These are phyloP conservation scores for Tipula lateralis DNA, from an alignment of 2,888 invertebrate species.

Conservation along the genomic window DNA sequence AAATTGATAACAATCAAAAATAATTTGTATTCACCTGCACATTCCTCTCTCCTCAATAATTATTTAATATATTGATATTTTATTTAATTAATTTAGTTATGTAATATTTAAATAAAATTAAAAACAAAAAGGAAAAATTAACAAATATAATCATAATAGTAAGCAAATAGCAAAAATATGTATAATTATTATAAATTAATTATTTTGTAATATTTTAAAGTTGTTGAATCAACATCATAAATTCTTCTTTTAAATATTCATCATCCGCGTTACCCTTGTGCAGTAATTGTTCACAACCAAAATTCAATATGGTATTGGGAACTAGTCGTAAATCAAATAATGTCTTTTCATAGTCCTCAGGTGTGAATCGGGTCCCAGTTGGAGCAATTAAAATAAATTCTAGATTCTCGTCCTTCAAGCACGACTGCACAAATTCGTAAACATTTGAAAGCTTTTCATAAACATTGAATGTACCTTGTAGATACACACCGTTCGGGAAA, in stretches of 20 bases:
- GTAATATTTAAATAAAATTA: background rate
- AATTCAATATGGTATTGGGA: constrained; percentile 76
- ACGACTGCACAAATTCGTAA: constrained; percentile 74
- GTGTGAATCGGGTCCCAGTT: constrained; percentile 60
- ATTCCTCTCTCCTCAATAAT: background rate
- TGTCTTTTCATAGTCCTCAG: constrained; percentile 65
- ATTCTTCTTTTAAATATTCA: constrained; percentile 70
- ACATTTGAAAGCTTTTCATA: constrained; percentile 71
- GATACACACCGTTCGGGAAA: constrained; percentile 79
- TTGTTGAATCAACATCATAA: constrained; percentile 62
- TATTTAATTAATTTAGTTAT: background rate
- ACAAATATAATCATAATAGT: background rate
- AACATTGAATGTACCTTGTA: constrained; percentile 86
- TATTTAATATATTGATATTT: background rate
- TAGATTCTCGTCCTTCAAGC: constrained; percentile 61
- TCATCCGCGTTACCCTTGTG: constrained; percentile 29
- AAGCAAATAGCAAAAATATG: background rate
- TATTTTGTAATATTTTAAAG: constrained; percentile 38
- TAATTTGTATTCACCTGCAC: background rate
- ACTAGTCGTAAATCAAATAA: constrained; percentile 69
- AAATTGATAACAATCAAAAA: background rate
- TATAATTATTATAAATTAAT: background rate
- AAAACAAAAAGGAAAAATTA: background rate
- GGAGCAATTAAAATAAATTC: constrained; percentile 68
- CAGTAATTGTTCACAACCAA: constrained; percentile 59